Base-by-base conservation (phyloP, 2,888 invertebrate species). In the Gortyna flavago region DNA sequence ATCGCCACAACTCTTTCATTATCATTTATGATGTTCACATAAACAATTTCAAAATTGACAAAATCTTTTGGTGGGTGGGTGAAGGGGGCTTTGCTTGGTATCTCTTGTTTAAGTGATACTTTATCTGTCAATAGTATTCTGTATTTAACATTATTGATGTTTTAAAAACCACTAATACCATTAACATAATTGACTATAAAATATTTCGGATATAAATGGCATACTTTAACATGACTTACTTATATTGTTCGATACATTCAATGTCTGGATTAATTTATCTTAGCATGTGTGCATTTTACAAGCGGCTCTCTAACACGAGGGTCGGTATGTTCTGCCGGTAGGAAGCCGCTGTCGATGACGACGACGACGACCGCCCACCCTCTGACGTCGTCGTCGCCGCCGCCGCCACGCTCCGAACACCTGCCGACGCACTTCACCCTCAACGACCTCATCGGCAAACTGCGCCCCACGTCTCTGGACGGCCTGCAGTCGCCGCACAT, bases 21-120 rank as follows among this genome's bases (percentile, higher is more conserved):
- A 77, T 65, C 2, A 72, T 84, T 85, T 79, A 66, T 51, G 25
- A 78, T 85, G 78, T 61, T 74, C 80, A 77, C 44, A 59, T 77
- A 69, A 79, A 84, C 70, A 62, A 86, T 88, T 93, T 93, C 92
- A 90, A 95, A 95, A 95, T 95, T 95, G 78, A 90, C 81, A 84
- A 91, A 88, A 91, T 89, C 89, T 94, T 96, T 97, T 97, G 97
- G 97, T 97, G 97, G 97, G 95, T 97, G 97, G 97, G 97, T 96
- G 96, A 95, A 96, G 95, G 96, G 96, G 97, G 97, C 97, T 97
- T 97, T 96, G 97, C 97, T 97, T 97, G 97, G 97, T 97, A 97
- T 97, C 97, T 97, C 97, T 94, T 91, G 89, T 89, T 89, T 84
- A 90, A 89, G 88, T 86, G 89, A 90, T 89, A 90, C 89, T 78